These are phyloP conservation scores for Nebria salina DNA, from an alignment of 2,888 invertebrate species.

Conservation along the genomic window DNA sequence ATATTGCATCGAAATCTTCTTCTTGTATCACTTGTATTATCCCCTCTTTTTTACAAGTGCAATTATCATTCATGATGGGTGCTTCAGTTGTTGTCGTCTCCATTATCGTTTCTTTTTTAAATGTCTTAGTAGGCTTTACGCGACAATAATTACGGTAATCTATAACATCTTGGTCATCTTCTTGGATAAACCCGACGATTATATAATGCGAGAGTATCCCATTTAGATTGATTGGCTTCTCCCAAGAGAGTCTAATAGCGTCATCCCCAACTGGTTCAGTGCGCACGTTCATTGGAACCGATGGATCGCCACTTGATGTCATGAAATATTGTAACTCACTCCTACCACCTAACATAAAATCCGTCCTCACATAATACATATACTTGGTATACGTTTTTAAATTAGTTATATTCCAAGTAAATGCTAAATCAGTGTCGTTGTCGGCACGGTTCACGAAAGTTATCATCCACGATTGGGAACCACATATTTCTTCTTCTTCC, in stretches of 20 bases:
- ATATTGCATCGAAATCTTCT: slow-evolving; percentile 40
- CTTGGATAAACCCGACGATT: slow-evolving; percentile 58
- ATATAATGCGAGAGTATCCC: slow-evolving; percentile 59
- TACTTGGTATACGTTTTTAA: slow-evolving; percentile 77
- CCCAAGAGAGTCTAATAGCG: slow-evolving; percentile 67
- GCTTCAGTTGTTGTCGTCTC: slow-evolving; percentile 24
- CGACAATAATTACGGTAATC: slow-evolving; percentile 54
- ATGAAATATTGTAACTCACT: slow-evolving; percentile 72
- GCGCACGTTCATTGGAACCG: slow-evolving; percentile 56
- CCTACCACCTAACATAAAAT: slow-evolving; percentile 65
- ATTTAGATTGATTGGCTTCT: slow-evolving; percentile 63
- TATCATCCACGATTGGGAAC: slow-evolving; percentile 54
- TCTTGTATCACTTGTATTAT: slow-evolving; percentile 30
- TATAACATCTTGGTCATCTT: slow-evolving; percentile 48
- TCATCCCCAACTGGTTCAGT: slow-evolving; percentile 51
- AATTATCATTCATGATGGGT: slow-evolving; percentile 2
- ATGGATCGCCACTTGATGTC: slow-evolving; percentile 70
- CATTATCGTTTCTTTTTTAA: background rate
- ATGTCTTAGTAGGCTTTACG: slow-evolving; percentile 30
- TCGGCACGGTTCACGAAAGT: slow-evolving; percentile 51
- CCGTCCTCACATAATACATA: slow-evolving; percentile 76
- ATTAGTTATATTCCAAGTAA: slow-evolving; percentile 56
- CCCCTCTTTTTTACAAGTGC: slow-evolving; percentile 10
- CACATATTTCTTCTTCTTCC: slow-evolving; percentile 56
- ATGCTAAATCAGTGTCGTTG: slow-evolving; percentile 50